Percentiles rank a stretch among this genome's conserved stretches.
Evolutionary conservation across 2,888 invertebrate genomes (phyloP).

Genomic region (Scelioninae gen. 2): DNA sequence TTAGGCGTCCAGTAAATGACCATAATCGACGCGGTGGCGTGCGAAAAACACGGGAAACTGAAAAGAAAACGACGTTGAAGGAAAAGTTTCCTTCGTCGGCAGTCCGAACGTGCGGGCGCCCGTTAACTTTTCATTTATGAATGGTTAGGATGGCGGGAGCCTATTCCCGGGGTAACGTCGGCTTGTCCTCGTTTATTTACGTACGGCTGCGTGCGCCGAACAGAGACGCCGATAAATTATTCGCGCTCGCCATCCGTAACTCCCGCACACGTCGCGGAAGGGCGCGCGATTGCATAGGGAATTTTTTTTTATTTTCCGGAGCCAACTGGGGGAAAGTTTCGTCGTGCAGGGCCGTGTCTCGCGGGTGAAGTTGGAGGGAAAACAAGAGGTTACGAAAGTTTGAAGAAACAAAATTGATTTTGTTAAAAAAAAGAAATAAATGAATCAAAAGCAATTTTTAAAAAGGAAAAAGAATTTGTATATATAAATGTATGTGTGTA

Average conservation of each 20-base stretch:
- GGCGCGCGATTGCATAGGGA: slow-evolving; percentile 4
- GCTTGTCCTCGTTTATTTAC: neutral
- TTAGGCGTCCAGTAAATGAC: slow-evolving; percentile 35
- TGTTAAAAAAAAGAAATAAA: too few relatives aligned
- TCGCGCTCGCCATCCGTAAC: neutral
- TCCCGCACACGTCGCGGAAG: slow-evolving; percentile 10
- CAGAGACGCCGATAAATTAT: slow-evolving; percentile 20
- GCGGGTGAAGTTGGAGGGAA: too few relatives aligned
- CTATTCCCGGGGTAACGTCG: slow-evolving; percentile 8
- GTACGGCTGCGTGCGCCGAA: neutral
- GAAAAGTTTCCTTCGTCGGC: neutral
- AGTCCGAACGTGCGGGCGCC: neutral
- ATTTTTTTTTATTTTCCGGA: slow-evolving; percentile 6
- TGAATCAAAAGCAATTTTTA: too few relatives aligned
- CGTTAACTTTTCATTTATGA: slow-evolving; percentile 5
- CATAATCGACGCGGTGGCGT: slow-evolving; percentile 19
- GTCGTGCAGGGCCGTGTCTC: too few relatives aligned
- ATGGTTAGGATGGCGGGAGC: slow-evolving; percentile 2
- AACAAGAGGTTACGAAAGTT: too few relatives aligned
- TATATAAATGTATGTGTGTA: too few relatives aligned
- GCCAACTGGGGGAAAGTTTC: too few relatives aligned
- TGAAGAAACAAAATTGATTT: too few relatives aligned
- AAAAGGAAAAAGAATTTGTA: too few relatives aligned
- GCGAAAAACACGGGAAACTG: neutral
- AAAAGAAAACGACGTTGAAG: neutral